Conservation (phyloP, 2,113 vertebrate genomes). For the Chionis minor region DNA sequence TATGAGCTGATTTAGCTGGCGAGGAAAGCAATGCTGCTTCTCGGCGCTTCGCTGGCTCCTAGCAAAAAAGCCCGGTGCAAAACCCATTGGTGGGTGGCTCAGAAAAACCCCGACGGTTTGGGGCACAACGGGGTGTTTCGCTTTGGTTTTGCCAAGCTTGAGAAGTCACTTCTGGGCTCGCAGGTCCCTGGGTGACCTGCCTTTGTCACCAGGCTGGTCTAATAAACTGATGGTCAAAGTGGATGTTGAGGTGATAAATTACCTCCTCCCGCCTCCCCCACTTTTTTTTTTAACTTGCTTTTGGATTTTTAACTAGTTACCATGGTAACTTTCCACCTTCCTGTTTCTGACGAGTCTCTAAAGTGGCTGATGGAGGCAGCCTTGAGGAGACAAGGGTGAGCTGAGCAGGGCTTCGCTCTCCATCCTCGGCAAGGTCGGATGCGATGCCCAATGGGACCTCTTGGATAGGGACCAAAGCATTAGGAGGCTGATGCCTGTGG, state of each 20-base stretch:
- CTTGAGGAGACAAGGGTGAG: not conserved
- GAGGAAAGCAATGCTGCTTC: not conserved
- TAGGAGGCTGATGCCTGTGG: not conserved
- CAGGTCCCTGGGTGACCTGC: not conserved
- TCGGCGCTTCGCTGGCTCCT: not conserved
- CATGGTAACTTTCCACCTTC: not conserved
- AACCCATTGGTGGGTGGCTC: not conserved
- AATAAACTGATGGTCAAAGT: not conserved
- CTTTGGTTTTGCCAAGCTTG: not conserved
- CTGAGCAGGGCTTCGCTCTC: not conserved
- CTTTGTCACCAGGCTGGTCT: not conserved
- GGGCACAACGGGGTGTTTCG: not conserved
- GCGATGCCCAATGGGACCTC: accelerated
- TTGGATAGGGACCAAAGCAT: not conserved
- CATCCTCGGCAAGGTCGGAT: not conserved
- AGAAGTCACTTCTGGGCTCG: not conserved
- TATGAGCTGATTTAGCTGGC: not conserved
- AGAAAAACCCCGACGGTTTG: not conserved
- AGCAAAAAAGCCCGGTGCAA: not conserved
- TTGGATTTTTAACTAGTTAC: not conserved
- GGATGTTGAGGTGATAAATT: not conserved
- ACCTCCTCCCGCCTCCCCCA: not conserved
- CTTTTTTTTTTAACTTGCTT: not conserved
- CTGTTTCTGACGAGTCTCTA: not conserved
- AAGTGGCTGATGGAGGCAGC: not conserved